Conservation (phyloP, 2,113 vertebrate species). For the Caretta caretta region DNA sequence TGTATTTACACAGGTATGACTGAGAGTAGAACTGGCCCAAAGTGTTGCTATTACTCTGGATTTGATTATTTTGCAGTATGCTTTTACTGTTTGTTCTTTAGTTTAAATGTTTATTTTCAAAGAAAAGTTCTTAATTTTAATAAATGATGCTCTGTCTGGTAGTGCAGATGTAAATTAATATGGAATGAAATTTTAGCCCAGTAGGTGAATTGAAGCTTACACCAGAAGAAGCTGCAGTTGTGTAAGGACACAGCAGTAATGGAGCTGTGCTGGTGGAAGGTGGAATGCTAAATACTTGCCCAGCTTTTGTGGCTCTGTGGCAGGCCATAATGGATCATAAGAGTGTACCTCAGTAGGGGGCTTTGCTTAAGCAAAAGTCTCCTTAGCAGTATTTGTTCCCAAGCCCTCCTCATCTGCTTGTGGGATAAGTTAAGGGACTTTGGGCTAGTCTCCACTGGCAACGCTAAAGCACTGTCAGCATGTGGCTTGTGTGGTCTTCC, state of each 20-base stretch:
- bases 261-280: neutral
- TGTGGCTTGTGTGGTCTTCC: too few relatives aligned
- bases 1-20: neutral
- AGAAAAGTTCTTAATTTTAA: conserved; percentile 19
- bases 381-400: neutral
- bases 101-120: neutral
- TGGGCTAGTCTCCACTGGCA: neutral
- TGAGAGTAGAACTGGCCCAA: neutral
- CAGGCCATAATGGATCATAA: neutral
- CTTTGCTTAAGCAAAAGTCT: neutral
- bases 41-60: neutral
- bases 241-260: neutral
- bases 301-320: neutral
- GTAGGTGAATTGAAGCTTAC: neutral
- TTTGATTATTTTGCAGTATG: neutral
- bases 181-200: neutral
- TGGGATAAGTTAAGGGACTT: neutral
- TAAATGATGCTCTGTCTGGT: neutral
- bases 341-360: neutral
- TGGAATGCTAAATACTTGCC: neutral
- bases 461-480: too few relatives aligned
- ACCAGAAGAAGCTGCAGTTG: neutral
- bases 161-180: neutral
- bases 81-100: neutral
- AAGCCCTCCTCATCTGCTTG: neutral